These are phyloP conservation scores for Augochlora pura DNA, from an alignment of 1,140 invertebrate genomes.

Conservation along the genomic window DNA sequence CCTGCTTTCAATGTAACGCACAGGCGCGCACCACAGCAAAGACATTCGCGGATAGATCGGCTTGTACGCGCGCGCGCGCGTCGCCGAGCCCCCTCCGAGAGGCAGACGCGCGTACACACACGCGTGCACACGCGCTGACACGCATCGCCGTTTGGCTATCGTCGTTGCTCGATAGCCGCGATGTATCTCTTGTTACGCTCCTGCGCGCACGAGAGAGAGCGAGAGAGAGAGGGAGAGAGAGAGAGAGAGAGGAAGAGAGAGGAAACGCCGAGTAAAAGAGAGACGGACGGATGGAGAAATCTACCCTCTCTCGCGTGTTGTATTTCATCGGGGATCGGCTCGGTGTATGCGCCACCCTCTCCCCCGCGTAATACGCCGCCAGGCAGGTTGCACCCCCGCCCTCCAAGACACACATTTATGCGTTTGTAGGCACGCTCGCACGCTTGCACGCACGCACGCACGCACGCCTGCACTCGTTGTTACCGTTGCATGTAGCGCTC, in stretches of 20 bases:
- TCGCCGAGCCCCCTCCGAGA: too few relatives aligned
- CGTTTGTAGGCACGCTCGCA: not conserved
- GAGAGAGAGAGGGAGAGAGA: too few relatives aligned
- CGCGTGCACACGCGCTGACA: too few relatives aligned
- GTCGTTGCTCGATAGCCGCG: conserved; percentile 28
- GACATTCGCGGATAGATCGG: conserved; percentile 30
- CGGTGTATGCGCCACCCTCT: not conserved
- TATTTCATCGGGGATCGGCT: conserved; percentile 33
- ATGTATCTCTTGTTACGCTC: conserved; percentile 46
- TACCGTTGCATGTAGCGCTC: not conserved
- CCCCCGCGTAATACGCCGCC: not conserved
- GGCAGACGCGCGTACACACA: too few relatives aligned
- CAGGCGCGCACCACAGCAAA: conserved; percentile 50
- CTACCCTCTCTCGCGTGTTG: conserved; percentile 12
- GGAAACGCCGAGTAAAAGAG: too few relatives aligned
- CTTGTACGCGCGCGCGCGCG: conserved; percentile 12
- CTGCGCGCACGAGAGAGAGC: not conserved
- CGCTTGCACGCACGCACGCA: not conserved
- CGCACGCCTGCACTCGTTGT: not conserved
- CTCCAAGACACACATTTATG: too few relatives aligned
- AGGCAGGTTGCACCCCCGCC: too few relatives aligned
- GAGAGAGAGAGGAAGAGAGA: too few relatives aligned
- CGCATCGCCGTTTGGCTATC: not conserved
- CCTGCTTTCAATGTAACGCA: conserved; percentile 67
- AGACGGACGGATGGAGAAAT: too few relatives aligned